phyloP scores from a whole-genome alignment of 30 jellyfish, hydroid and myxozoan species.

The Aurelia coerulea region DNA sequence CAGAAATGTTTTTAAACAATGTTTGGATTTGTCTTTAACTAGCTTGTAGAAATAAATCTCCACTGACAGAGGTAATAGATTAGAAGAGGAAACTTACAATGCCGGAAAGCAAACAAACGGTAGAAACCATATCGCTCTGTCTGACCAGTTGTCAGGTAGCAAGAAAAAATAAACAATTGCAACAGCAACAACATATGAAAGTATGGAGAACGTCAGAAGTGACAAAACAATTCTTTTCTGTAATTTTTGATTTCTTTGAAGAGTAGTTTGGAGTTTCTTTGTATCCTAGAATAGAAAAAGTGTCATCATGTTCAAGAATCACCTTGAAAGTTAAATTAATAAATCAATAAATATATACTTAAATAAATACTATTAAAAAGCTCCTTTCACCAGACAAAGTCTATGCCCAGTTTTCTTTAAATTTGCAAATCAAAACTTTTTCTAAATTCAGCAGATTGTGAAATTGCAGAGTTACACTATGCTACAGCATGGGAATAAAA shows the following conservation, averaged over 20 bases:
- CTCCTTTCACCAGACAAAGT: no score
- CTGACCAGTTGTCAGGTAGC: constrained; percentile 84
- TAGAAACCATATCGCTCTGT: constrained; percentile 67
- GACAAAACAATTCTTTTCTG: constrained; percentile 71
- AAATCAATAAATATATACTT: not conserved
- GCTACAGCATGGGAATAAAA: no score
- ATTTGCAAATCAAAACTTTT: no score
- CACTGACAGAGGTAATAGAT: not conserved
- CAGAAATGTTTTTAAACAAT: not conserved
- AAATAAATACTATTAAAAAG: not conserved
- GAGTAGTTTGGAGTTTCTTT: constrained; percentile 54
- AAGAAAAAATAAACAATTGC: constrained; percentile 64
- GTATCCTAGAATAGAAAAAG: constrained; percentile 47
- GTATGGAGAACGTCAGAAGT: constrained; percentile 55
- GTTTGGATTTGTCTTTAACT: no score
- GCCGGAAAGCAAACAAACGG: constrained; percentile 73
- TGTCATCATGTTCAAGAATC: not conserved
- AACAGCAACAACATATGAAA: constrained; percentile 57
- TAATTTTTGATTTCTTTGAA: constrained; percentile 60
- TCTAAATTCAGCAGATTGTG: no score
- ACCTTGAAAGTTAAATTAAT: not conserved
- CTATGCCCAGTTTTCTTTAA: no score
- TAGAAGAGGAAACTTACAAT: constrained; percentile 42
- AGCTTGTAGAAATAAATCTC: not conserved
- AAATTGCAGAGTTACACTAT: no score